phyloP scores from a whole-genome alignment of 2,797 vertebrate genomes.

The Philypnodon macrostomus region DNA sequence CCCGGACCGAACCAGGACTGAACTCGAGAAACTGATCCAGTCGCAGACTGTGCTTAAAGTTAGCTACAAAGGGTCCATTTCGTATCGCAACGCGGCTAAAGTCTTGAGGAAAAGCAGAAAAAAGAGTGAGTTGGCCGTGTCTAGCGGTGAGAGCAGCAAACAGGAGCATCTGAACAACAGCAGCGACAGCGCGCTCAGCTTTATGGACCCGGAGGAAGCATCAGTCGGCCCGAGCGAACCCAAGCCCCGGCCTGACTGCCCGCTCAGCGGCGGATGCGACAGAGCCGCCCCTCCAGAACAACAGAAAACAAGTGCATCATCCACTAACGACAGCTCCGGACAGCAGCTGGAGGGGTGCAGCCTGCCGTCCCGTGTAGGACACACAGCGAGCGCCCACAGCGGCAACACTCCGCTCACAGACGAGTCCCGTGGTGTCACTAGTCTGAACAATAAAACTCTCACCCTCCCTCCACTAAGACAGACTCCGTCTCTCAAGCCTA shows the following conservation, averaged over 20 bases:
- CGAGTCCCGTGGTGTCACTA: constrained; percentile 33
- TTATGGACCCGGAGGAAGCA: constrained; percentile 71
- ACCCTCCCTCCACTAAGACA: constrained; percentile 31
- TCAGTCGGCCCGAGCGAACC: constrained; percentile 35
- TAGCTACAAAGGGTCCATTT: constrained; percentile 90
- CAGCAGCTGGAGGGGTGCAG: constrained; percentile 38
- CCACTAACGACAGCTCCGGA: constrained; percentile 57
- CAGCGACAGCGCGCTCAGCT: constrained; percentile 75
- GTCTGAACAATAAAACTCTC: constrained; percentile 56
- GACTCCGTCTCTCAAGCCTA: constrained; percentile 54
- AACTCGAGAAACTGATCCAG: constrained; percentile 90
- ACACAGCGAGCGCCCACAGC: constrained; percentile 21
- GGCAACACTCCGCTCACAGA: constrained; percentile 18
- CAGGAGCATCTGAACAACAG: constrained; percentile 61
- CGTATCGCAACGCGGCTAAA: constrained; percentile 87
- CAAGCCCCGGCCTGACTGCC: constrained; percentile 42
- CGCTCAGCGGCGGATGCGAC: constrained; percentile 56
- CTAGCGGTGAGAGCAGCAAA: constrained; percentile 51
- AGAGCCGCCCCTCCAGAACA: constrained; percentile 58
- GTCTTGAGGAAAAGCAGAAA: constrained; percentile 85
- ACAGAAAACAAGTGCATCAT: constrained; percentile 69
- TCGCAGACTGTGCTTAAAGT: constrained; percentile 89
- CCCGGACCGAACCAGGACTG: constrained; percentile 84
- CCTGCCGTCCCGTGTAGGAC: constrained; percentile 29
- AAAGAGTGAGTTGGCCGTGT: constrained; percentile 71